These are phyloP conservation scores for Cactoblastis cactorum DNA, from an alignment of 2,888 invertebrate species.

Conservation along the genomic window DNA sequence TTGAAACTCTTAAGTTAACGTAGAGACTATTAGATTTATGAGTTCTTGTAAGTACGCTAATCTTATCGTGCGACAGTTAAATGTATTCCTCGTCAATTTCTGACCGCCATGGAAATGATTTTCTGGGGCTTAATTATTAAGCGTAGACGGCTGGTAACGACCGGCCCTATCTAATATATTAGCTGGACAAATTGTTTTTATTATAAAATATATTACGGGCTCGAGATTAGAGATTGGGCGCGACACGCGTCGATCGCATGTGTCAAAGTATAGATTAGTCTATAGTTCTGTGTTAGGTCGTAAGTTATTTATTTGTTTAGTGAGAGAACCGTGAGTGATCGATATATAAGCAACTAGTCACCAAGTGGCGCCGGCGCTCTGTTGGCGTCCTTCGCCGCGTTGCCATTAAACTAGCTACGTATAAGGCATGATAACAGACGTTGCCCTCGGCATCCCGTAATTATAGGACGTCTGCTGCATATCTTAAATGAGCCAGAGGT, in stretches of 20 bases:
- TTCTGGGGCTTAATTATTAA: conserved; percentile 37
- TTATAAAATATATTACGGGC: conserved; percentile 42
- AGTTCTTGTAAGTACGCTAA: conserved; percentile 36
- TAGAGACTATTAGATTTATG: conserved; percentile 70
- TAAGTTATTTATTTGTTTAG: conserved; percentile 77
- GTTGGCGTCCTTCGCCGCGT: conserved; percentile 49
- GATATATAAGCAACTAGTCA: conserved; percentile 74
- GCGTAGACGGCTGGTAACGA: conserved; percentile 39
- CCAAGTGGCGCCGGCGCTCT: conserved; percentile 44
- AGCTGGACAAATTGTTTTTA: conserved; percentile 75
- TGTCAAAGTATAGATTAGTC: conserved; percentile 53
- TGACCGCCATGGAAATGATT: conserved; percentile 27
- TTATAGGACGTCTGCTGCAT: too few relatives aligned
- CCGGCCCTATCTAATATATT: conserved; percentile 54
- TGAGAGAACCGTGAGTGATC: conserved; percentile 62
- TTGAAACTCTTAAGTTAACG: conserved; percentile 69
- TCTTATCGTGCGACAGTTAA: conserved; percentile 32
- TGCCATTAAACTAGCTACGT: conserved; percentile 64
- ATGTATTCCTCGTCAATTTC: conserved; percentile 49
- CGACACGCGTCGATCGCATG: conserved; percentile 36
- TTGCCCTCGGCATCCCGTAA: conserved; percentile 20
- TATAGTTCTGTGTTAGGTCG: conserved; percentile 49
- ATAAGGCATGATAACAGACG: conserved; percentile 44
- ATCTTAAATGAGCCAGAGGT: too few relatives aligned
- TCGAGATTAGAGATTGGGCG: conserved; percentile 34